Evolutionary conservation across 2,797 vertebrate genomes (phyloP).

Genomic region (Megalops cyprinoides): DNA sequence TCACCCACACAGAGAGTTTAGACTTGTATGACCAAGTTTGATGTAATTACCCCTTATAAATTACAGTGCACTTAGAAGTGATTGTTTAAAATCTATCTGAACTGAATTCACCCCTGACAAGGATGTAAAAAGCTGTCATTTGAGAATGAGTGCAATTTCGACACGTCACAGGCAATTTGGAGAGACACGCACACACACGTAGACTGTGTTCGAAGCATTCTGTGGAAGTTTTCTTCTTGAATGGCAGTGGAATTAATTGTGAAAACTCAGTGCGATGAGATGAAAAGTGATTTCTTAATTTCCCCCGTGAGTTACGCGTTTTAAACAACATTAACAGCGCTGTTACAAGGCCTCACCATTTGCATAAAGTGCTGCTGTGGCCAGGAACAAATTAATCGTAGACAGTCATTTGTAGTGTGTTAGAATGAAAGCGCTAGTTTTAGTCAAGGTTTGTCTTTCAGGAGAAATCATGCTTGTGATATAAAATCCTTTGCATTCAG

Average conservation of each 20-base stretch:
- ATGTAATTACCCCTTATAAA: conserved; percentile 8
- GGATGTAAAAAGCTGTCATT: neutral
- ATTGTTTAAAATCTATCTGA: neutral
- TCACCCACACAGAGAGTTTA: neutral
- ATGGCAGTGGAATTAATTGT: conserved; percentile 12
- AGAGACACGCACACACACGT: neutral
- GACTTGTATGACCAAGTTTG: neutral
- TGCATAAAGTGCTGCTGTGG: neutral
- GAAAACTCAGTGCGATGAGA: neutral
- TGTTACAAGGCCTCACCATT: conserved; percentile 2
- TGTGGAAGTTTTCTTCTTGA: neutral
- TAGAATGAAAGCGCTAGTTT: neutral
- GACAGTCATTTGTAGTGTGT: neutral
- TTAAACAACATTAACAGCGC: conserved; percentile 12
- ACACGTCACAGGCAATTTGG: too few relatives aligned
- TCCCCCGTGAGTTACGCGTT: conserved; percentile 4
- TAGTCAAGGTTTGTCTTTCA: neutral
- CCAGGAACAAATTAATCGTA: neutral
- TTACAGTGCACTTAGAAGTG: neutral
- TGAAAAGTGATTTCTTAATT: conserved; percentile 20
- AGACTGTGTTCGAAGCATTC: neutral
- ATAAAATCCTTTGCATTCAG: neutral
- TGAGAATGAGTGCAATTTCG: neutral
- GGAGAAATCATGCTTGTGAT: neutral
- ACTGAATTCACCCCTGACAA: conserved; percentile 3